phyloP scores from a whole-genome alignment of 2,888 invertebrate genomes.

The Osmoderma eremita region DNA sequence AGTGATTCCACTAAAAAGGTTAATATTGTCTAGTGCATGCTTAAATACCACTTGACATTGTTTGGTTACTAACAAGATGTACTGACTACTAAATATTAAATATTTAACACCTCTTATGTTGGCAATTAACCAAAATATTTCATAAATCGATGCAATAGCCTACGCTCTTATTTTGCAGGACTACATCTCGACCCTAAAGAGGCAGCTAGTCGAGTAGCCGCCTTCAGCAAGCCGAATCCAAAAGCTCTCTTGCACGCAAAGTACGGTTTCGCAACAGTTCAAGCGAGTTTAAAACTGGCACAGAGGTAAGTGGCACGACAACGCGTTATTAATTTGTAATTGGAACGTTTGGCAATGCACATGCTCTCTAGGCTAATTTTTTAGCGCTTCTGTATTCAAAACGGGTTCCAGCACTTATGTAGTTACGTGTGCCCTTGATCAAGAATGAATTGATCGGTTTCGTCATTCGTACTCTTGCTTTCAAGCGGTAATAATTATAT shows the following conservation, averaged over 20 bases:
- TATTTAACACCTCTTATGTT: no score
- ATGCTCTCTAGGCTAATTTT: conserved; percentile 12
- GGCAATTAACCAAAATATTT: no score
- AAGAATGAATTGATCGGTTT: conserved; percentile 1
- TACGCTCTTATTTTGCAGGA: conserved; percentile 63
- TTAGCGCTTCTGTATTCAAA: neutral
- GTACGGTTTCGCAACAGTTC: conserved; percentile 76
- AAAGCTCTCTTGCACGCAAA: conserved; percentile 70
- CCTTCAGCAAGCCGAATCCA: conserved; percentile 75
- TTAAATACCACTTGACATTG: no score
- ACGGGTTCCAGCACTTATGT: neutral
- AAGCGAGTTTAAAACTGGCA: conserved; percentile 71
- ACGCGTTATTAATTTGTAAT: conserved; percentile 15
- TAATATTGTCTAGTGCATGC: no score
- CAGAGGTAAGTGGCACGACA: conserved; percentile 63
- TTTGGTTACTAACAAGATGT: no score
- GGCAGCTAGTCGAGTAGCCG: conserved; percentile 76
- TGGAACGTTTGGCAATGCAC: conserved; percentile 12
- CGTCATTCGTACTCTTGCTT: neutral
- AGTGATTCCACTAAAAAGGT: no score
- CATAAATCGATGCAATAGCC: neutral
- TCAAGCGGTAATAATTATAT: conserved; percentile 2
- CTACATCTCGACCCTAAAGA: conserved; percentile 71
- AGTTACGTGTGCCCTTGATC: conserved; percentile 22
- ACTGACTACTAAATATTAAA: no score